Percentiles rank a stretch among this genome's conserved stretches.
phyloP scores from a whole-genome alignment of 2,797 vertebrate species.

The Tachyglossus aculeatus region DNA sequence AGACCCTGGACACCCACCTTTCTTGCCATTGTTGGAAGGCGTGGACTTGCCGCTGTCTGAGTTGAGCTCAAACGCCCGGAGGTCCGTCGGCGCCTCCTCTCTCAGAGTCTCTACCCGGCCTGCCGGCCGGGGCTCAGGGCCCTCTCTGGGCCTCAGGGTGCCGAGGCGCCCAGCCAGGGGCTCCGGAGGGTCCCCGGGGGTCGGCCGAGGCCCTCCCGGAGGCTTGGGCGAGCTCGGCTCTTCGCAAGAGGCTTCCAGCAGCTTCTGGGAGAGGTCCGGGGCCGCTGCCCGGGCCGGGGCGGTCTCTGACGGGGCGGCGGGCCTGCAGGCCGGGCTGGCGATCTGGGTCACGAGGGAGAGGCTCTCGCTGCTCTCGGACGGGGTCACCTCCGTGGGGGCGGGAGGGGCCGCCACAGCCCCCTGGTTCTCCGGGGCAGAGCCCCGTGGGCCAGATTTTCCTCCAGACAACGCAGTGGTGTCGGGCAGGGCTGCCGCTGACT shows the following conservation, averaged over 20 bases:
- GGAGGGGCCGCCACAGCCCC: constrained; percentile 44
- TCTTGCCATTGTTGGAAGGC: constrained; percentile 96
- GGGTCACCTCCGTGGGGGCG: constrained; percentile 72
- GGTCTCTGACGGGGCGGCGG: constrained; percentile 49
- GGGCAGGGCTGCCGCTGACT: constrained; percentile 30
- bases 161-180: constrained; percentile 9
- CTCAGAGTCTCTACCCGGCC: constrained; percentile 78
- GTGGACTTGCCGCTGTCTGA: constrained; percentile 98
- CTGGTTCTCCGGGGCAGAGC: constrained; percentile 63
- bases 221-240: constrained; percentile 64
- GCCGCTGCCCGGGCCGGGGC: constrained; percentile 13
- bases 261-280: constrained; percentile 70
- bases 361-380: constrained; percentile 91
- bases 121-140: constrained; percentile 58
- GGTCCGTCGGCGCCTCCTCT: constrained; percentile 89
- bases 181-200: constrained; percentile 16
- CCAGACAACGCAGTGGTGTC: constrained; percentile 48
- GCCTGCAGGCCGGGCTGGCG: constrained; percentile 70
- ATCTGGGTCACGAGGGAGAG: constrained; percentile 90
- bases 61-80: constrained; percentile 95
- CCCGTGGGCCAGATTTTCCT: constrained; percentile 38
- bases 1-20: constrained; percentile 79
- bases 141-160: constrained; percentile 19
- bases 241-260: constrained; percentile 78
- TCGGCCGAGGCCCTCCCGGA: constrained; percentile 48